Conservation (phyloP, 2,113 vertebrate species). For the Leuciscus idus region DNA sequence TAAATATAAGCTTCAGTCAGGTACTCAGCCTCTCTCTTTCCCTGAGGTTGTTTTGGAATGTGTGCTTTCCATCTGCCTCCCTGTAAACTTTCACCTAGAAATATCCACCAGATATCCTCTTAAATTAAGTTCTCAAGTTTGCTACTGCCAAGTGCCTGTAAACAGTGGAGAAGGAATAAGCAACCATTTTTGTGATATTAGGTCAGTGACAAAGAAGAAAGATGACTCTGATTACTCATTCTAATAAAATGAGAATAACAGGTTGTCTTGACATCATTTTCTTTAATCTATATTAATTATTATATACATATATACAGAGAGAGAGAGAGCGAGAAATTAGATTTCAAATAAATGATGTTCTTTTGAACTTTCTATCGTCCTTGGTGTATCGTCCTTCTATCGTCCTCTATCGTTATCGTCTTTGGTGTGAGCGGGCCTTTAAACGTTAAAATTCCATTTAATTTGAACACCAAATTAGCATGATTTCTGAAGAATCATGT, state of each 20-base stretch:
- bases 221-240: not conserved
- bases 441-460: no score
- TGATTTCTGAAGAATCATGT: no score
- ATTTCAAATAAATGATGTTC: no score
- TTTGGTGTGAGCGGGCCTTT: no score
- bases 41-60: not conserved
- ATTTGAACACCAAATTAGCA: no score
- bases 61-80: not conserved
- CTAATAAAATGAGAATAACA: not conserved
- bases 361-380: no score
- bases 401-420: no score
- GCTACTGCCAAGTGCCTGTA: not conserved
- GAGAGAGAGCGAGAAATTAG: no score
- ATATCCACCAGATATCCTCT: conserved; percentile 17
- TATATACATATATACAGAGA: no score
- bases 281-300: not conserved
- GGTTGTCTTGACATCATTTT: not conserved
- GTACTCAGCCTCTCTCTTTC: not conserved
- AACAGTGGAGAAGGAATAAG: not conserved
- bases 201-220: not conserved
- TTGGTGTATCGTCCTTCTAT: no score
- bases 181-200: conserved; percentile 1
- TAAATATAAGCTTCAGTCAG: not conserved
- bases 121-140: not conserved
- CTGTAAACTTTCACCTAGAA: conserved; percentile 30